Evolutionary conservation across 1,140 invertebrate species (phyloP), one percentile per base, ranked within the genome.

Genomic region (Camponotus floridanus): DNA sequence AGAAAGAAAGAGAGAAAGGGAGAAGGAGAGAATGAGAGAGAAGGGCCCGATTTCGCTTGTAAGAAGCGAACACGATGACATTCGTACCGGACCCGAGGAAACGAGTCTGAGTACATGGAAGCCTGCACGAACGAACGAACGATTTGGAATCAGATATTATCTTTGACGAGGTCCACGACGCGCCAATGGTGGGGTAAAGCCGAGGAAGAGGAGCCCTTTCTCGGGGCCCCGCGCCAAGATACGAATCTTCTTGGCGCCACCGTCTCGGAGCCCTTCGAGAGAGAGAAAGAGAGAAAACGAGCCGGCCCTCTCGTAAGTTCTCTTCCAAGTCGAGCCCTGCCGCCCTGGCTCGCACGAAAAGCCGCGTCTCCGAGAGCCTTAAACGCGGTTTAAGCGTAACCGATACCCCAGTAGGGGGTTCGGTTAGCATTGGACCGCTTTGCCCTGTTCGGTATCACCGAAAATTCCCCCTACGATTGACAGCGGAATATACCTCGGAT

Each of bases 81-180:
- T 91, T 90, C 89, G 86, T 90, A 90, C 88, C 33, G 70, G 87
- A 88, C 87, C 73, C 89, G 87, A 91, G 87, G 80, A 88, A 91
- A 88, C 91, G 87, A 91, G 87, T 87, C 84, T 78, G 87, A 81
- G 76, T 91, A 92, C 90, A 92, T 92, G 88, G 90, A 92, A 92
- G 91, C 89, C 85, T 92, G 91, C 88, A 91, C 89, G 89, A 68
- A 76, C 48, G 68, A 64, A 88, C 87, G 92, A 88, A 89, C 92
- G 92, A 92, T 92, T 94, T 92, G 91, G 92, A 94, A 94, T 94
- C 94, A 94, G 94, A 94, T 94, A 93, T 93, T 94, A 94, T 94
- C 94, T 93, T 91, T 94, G 93, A 94, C 92, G 92, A 94, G 93
- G 87, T 71, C 87, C 86, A 83, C 79, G 51, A 81, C 65, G 65